phyloP scores from a whole-genome alignment of 2,113 vertebrate genomes.

The Potamarius usumacintae region DNA sequence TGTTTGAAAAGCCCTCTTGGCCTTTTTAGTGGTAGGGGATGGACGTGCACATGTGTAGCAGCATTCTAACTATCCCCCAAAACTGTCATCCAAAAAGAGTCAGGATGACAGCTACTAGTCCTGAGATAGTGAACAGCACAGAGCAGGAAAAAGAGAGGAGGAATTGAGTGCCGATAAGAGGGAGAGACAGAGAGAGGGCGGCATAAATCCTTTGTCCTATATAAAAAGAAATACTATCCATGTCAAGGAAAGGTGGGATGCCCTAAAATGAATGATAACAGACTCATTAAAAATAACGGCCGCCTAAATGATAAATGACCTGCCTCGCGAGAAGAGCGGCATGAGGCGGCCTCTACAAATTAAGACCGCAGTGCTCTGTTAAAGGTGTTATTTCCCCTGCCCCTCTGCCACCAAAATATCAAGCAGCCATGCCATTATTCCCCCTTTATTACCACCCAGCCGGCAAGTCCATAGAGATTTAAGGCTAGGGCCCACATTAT shows the following conservation, averaged over 20 bases:
- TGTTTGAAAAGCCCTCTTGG: conserved; percentile 24
- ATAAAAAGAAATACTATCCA: conserved; percentile 81
- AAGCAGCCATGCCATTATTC: conserved; percentile 50
- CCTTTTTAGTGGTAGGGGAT: conserved; percentile 26
- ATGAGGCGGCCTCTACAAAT: conserved; percentile 73
- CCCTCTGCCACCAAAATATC: conserved; percentile 61
- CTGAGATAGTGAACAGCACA: conserved; percentile 53
- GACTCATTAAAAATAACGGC: conserved; percentile 84
- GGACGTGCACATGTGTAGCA: conserved; percentile 9
- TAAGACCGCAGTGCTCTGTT: conserved; percentile 67
- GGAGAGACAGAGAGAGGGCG: conserved; percentile 61
- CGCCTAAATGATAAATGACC: conserved; percentile 76
- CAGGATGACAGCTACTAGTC: conserved; percentile 63
- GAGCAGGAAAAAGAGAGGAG: conserved; percentile 34
- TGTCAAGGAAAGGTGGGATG: conserved; percentile 81
- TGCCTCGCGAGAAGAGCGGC: conserved; percentile 70
- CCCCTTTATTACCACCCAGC: conserved; percentile 49
- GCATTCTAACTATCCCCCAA: conserved; percentile 48
- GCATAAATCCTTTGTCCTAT: conserved; percentile 81
- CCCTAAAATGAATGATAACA: conserved; percentile 84
- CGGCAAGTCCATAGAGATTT: conserved; percentile 44
- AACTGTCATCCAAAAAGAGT: conserved; percentile 56
- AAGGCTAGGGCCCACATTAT: conserved; percentile 47
- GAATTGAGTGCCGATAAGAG: conserved; percentile 34
- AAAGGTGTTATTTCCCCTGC: conserved; percentile 62